These are phyloP conservation scores for Frieseomelitta varia DNA, from an alignment of 1,140 invertebrate species.

Conservation along the genomic window DNA sequence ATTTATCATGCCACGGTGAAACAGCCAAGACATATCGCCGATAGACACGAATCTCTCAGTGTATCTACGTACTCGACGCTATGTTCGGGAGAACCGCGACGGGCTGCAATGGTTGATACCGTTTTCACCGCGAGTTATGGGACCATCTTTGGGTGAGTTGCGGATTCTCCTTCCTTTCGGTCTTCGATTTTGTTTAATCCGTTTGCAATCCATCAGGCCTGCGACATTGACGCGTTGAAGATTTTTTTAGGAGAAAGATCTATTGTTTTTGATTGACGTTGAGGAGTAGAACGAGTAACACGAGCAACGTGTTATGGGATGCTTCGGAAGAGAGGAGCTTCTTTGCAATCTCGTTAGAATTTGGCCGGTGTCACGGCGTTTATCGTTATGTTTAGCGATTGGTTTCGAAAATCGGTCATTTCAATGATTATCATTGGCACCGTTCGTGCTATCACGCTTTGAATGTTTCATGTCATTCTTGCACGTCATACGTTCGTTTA, in stretches of 20 bases:
- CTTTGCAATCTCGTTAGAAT: background rate
- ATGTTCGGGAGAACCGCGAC: background rate
- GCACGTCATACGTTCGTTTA: too few relatives aligned
- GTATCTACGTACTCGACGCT: background rate
- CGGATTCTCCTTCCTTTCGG: background rate
- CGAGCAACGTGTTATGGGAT: background rate
- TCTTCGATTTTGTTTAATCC: background rate
- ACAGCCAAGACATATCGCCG: background rate
- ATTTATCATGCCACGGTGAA: constrained; percentile 20
- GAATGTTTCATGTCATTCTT: too few relatives aligned
- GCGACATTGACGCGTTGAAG: background rate
- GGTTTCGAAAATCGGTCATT: background rate
- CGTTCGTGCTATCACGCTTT: too few relatives aligned
- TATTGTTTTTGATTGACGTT: background rate
- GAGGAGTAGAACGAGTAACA: background rate
- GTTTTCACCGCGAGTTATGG: background rate
- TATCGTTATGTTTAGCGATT: background rate
- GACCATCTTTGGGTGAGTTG: constrained; percentile 6
- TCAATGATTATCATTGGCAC: background rate
- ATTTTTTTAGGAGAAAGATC: background rate
- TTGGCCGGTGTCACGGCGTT: background rate
- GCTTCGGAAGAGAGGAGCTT: background rate
- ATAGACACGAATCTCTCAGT: background rate
- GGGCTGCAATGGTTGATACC: background rate
- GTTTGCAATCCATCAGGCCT: background rate